Conservation (phyloP, 2,797 vertebrate species). For the Chaetophractus vellerosus region DNA sequence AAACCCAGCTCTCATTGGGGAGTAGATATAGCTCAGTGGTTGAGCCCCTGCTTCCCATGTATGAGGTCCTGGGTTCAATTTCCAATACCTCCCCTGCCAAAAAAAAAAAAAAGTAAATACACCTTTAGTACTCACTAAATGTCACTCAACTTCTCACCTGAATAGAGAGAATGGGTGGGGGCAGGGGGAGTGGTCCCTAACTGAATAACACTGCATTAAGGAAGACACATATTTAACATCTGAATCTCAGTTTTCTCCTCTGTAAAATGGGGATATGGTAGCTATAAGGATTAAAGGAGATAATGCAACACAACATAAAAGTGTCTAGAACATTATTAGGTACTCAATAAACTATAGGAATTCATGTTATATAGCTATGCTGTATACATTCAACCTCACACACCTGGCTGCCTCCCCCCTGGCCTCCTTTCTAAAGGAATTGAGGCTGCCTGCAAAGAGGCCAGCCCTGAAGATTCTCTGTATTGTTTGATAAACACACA, state of each 20-base stretch:
- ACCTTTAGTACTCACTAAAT: not conserved
- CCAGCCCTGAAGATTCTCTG: slow-evolving; percentile 71
- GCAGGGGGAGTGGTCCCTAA: not conserved
- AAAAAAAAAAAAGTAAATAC: not conserved
- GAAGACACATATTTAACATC: slow-evolving; percentile 3
- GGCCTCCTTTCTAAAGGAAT: slow-evolving; percentile 60
- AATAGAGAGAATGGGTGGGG: not conserved
- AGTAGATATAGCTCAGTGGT: too few relatives aligned
- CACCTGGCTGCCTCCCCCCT: not conserved
- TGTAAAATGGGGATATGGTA: slow-evolving; percentile 25
- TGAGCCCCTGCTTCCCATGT: too few relatives aligned
- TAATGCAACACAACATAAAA: not conserved
- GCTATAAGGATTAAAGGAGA: slow-evolving; percentile 72
- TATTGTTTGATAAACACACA: slow-evolving; percentile 81
- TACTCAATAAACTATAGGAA: not conserved
- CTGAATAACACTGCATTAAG: slow-evolving; percentile 28
- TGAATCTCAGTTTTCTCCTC: slow-evolving; percentile 27
- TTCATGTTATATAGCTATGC: not conserved
- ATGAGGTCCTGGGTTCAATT: too few relatives aligned
- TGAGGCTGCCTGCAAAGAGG: slow-evolving; percentile 32
- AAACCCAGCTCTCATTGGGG: too few relatives aligned
- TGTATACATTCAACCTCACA: not conserved
- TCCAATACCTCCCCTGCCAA: too few relatives aligned
- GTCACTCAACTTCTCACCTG: slow-evolving; percentile 41
- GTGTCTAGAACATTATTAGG: not conserved